phyloP scores from a whole-genome alignment of 2,888 invertebrate genomes.

The Cinara cedri region DNA sequence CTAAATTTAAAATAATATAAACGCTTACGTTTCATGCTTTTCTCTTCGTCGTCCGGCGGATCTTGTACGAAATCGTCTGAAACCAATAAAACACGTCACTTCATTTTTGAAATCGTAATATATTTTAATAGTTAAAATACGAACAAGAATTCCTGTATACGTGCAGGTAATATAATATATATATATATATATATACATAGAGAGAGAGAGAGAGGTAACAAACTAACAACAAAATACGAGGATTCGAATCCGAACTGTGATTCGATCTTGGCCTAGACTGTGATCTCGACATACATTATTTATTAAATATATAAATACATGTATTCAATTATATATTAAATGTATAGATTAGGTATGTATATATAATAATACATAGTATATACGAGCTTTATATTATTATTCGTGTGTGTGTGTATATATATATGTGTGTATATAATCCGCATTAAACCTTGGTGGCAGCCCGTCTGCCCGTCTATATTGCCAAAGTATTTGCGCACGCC shows the following conservation, averaged over 20 bases:
- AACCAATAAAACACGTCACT: conserved; percentile 64
- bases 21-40: conserved; percentile 80
- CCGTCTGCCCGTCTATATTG: conserved; percentile 52
- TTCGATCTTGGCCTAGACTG: not conserved
- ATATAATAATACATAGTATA: conserved; percentile 10
- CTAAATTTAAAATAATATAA: conserved; percentile 30
- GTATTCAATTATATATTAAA: not conserved
- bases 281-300: conserved; percentile 9
- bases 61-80: conserved; percentile 59
- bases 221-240: conserved; percentile 60
- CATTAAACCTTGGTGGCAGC: conserved; percentile 50
- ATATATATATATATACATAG: conserved; percentile 70
- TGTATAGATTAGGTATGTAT: too few species aligned
- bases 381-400: not conserved
- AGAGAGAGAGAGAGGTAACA: conserved; percentile 69
- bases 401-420: not conserved
- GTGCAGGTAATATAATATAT: conserved; percentile 55
- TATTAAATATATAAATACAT: conserved; percentile 5
- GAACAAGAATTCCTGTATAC: too few species aligned
- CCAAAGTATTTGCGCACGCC: conserved; percentile 57
- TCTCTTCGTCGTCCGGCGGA: conserved; percentile 76
- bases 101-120: conserved; percentile 64
- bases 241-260: conserved; percentile 43
- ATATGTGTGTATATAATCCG: conserved; percentile 34
- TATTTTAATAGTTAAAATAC: too few species aligned